Conservation (phyloP, 1,140 invertebrate genomes). For the Philaenus spumarius region DNA sequence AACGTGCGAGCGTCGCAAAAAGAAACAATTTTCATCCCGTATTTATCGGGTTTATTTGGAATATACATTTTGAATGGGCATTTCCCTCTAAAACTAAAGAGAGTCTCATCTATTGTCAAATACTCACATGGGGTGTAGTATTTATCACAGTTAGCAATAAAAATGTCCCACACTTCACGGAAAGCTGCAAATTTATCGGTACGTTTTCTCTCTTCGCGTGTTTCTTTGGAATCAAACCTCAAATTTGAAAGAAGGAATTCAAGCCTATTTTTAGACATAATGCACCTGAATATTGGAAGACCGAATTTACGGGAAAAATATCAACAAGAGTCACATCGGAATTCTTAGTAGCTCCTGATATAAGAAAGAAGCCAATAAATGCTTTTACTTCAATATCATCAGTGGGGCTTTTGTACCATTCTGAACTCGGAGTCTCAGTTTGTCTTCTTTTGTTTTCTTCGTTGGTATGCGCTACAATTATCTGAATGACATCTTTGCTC, state of each 20-base stretch:
- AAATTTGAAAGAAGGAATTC: slow-evolving; percentile 33
- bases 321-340: not conserved
- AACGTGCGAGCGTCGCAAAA: slow-evolving; percentile 30
- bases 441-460: too few species aligned
- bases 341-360: slow-evolving; percentile 7
- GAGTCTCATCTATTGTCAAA: slow-evolving; percentile 40
- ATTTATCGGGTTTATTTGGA: slow-evolving; percentile 42
- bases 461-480: not conserved
- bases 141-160: slow-evolving; percentile 36
- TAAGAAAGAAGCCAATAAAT: slow-evolving; percentile 13
- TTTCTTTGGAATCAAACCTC: slow-evolving; percentile 35
- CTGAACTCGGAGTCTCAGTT: too few species aligned
- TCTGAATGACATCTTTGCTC: not conserved
- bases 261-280: slow-evolving; percentile 31
- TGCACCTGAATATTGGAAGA: slow-evolving; percentile 20
- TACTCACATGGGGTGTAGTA: slow-evolving; percentile 29
- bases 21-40: slow-evolving; percentile 30
- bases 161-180: slow-evolving; percentile 32
- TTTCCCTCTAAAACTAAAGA: slow-evolving; percentile 36
- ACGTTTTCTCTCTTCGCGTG: slow-evolving; percentile 25
- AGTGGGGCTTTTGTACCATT: too few species aligned
- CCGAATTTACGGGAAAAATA: slow-evolving; percentile 2
- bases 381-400: slow-evolving; percentile 14
- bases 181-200: slow-evolving; percentile 29
- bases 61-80: slow-evolving; percentile 41